Percentiles rank a stretch among this genome's conserved stretches.
phyloP scores from a whole-genome alignment of 1,140 invertebrate genomes.

The Bombus impatiens region DNA sequence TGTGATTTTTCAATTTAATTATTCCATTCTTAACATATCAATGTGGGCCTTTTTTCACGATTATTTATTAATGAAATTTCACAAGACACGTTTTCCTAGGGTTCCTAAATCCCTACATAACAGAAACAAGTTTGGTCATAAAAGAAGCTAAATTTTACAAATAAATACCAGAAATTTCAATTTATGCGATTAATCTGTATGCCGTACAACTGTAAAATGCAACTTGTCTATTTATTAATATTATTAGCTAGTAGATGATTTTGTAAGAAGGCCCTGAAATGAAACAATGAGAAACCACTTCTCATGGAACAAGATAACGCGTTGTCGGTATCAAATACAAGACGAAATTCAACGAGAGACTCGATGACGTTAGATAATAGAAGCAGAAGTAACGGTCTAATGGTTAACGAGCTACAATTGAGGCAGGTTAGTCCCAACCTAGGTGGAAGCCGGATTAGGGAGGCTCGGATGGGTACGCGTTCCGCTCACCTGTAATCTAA shows the following conservation, averaged over 20 bases:
- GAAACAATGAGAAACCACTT: neutral
- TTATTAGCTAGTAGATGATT: neutral
- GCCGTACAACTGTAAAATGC: neutral
- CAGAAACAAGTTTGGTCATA: neutral
- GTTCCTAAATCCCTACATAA: neutral
- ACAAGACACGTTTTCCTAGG: neutral
- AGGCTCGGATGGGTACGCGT: constrained; percentile 29
- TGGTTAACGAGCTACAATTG: constrained; percentile 4
- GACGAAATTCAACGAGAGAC: neutral
- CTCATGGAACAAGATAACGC: neutral
- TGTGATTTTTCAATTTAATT: neutral
- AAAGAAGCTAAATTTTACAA: neutral
- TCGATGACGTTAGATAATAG: neutral
- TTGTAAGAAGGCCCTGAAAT: neutral
- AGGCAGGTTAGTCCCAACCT: constrained; percentile 42
- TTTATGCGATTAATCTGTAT: neutral
- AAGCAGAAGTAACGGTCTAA: neutral
- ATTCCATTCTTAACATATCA: neutral
- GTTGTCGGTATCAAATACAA: neutral
- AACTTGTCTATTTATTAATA: neutral
- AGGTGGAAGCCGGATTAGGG: constrained; percentile 40
- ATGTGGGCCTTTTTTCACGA: neutral
- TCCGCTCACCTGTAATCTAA: constrained; percentile 58
- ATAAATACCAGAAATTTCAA: neutral
- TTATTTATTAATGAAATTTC: neutral